Evolutionary conservation across 2,888 invertebrate species (phyloP).

Genomic region (Temnothorax ravouxi): DNA sequence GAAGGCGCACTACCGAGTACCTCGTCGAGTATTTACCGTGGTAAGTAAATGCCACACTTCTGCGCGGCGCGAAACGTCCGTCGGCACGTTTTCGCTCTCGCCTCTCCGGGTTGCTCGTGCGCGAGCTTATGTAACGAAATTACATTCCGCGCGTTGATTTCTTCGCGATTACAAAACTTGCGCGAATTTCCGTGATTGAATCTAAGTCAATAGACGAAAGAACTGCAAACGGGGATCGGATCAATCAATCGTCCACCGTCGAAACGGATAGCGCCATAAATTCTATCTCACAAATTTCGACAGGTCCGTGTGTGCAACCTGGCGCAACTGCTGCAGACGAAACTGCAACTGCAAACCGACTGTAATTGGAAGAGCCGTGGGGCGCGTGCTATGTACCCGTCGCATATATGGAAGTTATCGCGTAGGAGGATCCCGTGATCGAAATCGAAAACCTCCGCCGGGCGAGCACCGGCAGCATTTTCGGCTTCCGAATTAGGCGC

Average conservation of each 20-base stretch:
- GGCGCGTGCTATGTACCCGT: constrained; percentile 14
- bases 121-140: constrained; percentile 32
- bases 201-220: constrained; percentile 50
- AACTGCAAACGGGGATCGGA: constrained; percentile 35
- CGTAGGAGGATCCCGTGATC: constrained; percentile 35
- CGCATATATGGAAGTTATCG: constrained; percentile 45
- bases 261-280: constrained; percentile 59
- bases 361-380: constrained; percentile 61
- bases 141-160: constrained; percentile 8
- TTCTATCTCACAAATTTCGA: constrained; percentile 47
- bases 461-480: constrained; percentile 39
- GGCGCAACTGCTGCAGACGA: constrained; percentile 43
- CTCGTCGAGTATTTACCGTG: constrained; percentile 5
- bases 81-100: constrained; percentile 31
- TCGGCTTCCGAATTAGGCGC: constrained; percentile 59
- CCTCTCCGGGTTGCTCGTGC: not conserved
- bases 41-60: constrained; percentile 11
- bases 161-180: not conserved
- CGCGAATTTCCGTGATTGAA: constrained; percentile 31
- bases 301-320: constrained; percentile 16
- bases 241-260: constrained; percentile 46
- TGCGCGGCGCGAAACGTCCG: not conserved
- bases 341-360: constrained; percentile 59
- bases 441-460: constrained; percentile 63
- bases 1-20: not conserved